These are phyloP conservation scores for Philereme vetulata DNA, from an alignment of 2,888 invertebrate genomes.

Conservation along the genomic window DNA sequence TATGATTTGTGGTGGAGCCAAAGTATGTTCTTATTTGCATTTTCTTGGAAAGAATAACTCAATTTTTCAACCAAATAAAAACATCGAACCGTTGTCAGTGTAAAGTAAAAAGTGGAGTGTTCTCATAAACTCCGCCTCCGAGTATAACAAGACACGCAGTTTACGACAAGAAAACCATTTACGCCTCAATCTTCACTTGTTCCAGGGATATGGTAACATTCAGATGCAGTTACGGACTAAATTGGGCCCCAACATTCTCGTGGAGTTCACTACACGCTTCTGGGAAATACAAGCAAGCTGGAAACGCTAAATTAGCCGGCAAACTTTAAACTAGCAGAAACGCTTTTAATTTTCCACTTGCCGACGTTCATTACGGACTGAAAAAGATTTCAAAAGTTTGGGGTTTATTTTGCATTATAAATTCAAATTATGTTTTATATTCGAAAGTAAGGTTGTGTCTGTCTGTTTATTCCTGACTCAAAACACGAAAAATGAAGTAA, in stretches of 20 bases:
- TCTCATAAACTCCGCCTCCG: conserved; percentile 61
- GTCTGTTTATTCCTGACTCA: too few species aligned
- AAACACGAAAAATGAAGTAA: too few species aligned
- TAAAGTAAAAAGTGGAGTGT: conserved; percentile 49
- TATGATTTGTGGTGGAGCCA: too few species aligned
- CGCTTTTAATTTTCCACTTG: conserved; percentile 37
- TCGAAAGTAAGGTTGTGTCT: too few species aligned
- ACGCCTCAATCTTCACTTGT: conserved; percentile 78
- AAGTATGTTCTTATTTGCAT: not conserved
- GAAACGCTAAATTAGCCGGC: conserved; percentile 52
- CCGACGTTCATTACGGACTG: conserved; percentile 30
- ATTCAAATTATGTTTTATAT: not conserved
- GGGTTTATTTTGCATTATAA: not conserved
- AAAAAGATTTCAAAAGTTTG: conserved; percentile 1
- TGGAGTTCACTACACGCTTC: conserved; percentile 52
- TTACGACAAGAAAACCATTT: conserved; percentile 69
- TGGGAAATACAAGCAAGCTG: conserved; percentile 51
- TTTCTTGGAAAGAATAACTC: conserved; percentile 2
- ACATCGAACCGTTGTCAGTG: conserved; percentile 32
- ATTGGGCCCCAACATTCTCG: conserved; percentile 70
- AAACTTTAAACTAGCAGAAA: conserved; percentile 46
- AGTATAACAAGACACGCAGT: conserved; percentile 69
- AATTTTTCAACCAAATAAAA: conserved; percentile 35
- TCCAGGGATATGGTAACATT: conserved; percentile 75
- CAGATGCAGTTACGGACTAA: conserved; percentile 75